A percentile compares a stretch with the other conserved stretches of the same genome.
phyloP scores from a whole-genome alignment of 2,113 vertebrate species.

The Irena cyanogastra region DNA sequence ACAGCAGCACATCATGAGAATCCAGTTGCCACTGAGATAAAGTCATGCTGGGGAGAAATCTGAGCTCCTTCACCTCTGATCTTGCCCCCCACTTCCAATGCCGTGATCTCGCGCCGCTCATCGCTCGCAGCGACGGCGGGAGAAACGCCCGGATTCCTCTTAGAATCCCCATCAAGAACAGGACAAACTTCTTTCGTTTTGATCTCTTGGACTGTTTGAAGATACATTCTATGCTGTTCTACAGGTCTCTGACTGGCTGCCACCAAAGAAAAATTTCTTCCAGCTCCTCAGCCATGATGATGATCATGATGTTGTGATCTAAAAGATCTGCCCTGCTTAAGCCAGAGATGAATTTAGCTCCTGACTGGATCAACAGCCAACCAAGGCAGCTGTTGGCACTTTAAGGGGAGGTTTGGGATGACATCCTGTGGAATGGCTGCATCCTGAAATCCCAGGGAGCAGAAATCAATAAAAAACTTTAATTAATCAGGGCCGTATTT shows the following conservation, averaged over 20 bases:
- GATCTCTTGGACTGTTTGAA: not conserved
- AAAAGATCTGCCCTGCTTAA: not conserved
- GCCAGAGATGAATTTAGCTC: not conserved
- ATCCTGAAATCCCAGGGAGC: not conserved
- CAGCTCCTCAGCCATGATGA: not conserved
- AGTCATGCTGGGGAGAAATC: constrained; percentile 47
- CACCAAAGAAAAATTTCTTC: not conserved
- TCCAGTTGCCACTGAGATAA: not conserved
- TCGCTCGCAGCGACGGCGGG: not conserved
- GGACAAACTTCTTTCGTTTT: not conserved
- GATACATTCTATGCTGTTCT: not conserved
- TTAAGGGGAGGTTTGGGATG: not conserved
- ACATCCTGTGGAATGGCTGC: not conserved
- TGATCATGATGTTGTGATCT: not conserved
- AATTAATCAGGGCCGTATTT: not conserved
- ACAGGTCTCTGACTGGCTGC: not conserved
- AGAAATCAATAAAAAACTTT: not conserved
- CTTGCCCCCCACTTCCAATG: constrained; percentile 1
- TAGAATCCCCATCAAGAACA: not conserved
- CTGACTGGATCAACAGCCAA: not conserved
- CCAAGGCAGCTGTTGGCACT: not conserved
- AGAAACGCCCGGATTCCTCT: not conserved
- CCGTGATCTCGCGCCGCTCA: not conserved
- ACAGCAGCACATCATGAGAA: constrained; percentile 51
- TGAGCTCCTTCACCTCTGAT: constrained; percentile 58